Evolutionary conservation across 92 coral and sea anemone genomes (phyloP).

Genomic region (Palythoa grandis): DNA sequence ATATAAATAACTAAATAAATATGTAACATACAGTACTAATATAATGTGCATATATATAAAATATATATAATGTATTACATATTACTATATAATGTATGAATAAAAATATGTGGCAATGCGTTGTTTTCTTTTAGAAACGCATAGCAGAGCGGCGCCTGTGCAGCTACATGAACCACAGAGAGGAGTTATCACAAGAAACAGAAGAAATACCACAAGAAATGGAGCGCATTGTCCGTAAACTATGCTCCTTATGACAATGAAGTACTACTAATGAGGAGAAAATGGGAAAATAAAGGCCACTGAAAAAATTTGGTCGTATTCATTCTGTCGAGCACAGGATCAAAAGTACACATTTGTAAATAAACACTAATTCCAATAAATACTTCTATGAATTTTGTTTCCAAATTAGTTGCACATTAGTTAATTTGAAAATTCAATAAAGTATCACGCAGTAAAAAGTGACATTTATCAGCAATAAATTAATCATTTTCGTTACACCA

Average conservation of each 20-base stretch:
- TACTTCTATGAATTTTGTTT: not conserved
- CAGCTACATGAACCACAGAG: not conserved
- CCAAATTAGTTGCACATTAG: not conserved
- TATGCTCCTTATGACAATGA: conserved; percentile 10
- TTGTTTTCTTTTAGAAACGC: not conserved
- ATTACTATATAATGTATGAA: too few relatives aligned
- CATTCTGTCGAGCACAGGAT: not conserved
- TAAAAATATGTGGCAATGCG: not conserved
- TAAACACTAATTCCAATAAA: not conserved
- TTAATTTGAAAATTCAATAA: too few relatives aligned
- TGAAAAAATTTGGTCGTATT: too few relatives aligned
- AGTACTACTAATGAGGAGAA: not conserved
- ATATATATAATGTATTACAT: not conserved
- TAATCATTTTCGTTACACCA: too few relatives aligned
- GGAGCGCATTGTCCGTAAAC: not conserved
- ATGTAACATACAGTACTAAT: too few relatives aligned
- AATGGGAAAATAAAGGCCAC: too few relatives aligned
- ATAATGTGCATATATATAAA: not conserved
- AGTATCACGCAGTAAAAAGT: too few relatives aligned
- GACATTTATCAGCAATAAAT: too few relatives aligned
- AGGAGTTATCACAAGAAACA: not conserved
- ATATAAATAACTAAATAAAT: too few relatives aligned
- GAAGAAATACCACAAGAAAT: not conserved
- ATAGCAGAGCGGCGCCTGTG: conserved; percentile 11
- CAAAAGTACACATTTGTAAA: not conserved